Base-by-base conservation (phyloP, 2,888 invertebrate genomes). In the Parthenolecanium corni region DNA sequence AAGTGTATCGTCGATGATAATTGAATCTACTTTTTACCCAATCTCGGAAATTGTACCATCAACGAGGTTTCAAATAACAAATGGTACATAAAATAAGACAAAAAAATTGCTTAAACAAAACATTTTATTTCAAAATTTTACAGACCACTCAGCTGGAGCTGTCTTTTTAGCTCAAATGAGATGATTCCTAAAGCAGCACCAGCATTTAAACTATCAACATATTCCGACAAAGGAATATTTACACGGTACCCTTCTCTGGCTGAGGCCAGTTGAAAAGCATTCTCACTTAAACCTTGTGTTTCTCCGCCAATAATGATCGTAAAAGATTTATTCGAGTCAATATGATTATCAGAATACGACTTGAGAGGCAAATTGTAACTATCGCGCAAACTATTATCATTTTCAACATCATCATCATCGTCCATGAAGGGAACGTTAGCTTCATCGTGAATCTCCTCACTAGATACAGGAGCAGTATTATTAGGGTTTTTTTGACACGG, bases 251-350 rank as follows among this genome's bases (percentile, higher is more conserved):
- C 85, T 62, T 79, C 76, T 65, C 73, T 76, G 36, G 74, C 72
- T 31, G 75, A 72, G n/a, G 82, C 80, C 65, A 87, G 76, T 67
- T 81, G 70, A 18, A 71, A 83, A 4, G 87, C 84, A 24, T 84
- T 79, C 20, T 77, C 72, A 75, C 89, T 88, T n/a, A 94, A 77
- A 0, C 94, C 91, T 72, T 85, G 81, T 6, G 90, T 90, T 75
- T 95, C 95, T 9, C 93, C 93, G 14, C 93, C 91, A 67, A 94
- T 77, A 38, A 94, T 78, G 3, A 95, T 72, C 31, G 85, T 79
- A 25, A 82, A 77, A 67, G 82, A 78, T 24, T 76, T 73, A 52
- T 75, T 72, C 24, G 73, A 69, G 1, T 76, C 71, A 42, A 18
- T 46, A 69, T 83, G 76, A 1, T 82, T 72, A 54, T 78, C 72